Evolutionary conservation across 2,888 invertebrate species (phyloP).

Genomic region (Barypeithes pellucidus): DNA sequence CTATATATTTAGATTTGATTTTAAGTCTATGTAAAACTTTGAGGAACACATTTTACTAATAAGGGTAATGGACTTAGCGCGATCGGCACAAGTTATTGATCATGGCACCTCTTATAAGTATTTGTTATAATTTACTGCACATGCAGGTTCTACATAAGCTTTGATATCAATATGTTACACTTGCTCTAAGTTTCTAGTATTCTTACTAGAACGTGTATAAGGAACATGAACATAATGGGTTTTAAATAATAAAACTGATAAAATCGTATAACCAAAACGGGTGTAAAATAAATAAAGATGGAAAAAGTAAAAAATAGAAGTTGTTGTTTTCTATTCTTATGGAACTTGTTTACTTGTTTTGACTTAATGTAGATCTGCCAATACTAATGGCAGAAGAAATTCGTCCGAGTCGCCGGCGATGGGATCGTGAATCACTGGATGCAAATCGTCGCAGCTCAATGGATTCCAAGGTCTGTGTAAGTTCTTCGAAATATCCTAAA

Average conservation of each 20-base stretch:
- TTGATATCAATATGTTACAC: constrained; percentile 26
- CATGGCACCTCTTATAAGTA: constrained; percentile 22
- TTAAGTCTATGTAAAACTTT: constrained; percentile 32
- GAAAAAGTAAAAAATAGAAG: constrained; percentile 41
- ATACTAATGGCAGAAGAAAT: constrained; percentile 74
- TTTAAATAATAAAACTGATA: constrained; percentile 32
- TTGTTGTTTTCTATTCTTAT: constrained; percentile 39
- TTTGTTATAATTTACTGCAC: not conserved
- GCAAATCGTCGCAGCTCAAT: constrained; percentile 72
- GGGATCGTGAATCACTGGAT: constrained; percentile 73
- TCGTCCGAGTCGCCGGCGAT: constrained; percentile 74
- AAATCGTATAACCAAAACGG: constrained; percentile 27
- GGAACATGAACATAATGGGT: constrained; percentile 40
- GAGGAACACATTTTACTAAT: constrained; percentile 7
- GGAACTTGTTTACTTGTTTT: constrained; percentile 35
- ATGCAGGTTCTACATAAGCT: constrained; percentile 34
- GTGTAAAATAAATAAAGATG: constrained; percentile 33
- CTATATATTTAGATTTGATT: constrained; percentile 28
- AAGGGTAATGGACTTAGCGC: constrained; percentile 1
- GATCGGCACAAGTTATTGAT: constrained; percentile 6
- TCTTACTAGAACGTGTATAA: constrained; percentile 31
- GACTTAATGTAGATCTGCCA: constrained; percentile 69
- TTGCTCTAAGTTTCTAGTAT: constrained; percentile 29
- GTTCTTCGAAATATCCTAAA: constrained; percentile 74
- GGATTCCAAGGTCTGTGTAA: constrained; percentile 75